Base-by-base conservation (phyloP, 1,140 invertebrate genomes). In the Melitaea cinxia region DNA sequence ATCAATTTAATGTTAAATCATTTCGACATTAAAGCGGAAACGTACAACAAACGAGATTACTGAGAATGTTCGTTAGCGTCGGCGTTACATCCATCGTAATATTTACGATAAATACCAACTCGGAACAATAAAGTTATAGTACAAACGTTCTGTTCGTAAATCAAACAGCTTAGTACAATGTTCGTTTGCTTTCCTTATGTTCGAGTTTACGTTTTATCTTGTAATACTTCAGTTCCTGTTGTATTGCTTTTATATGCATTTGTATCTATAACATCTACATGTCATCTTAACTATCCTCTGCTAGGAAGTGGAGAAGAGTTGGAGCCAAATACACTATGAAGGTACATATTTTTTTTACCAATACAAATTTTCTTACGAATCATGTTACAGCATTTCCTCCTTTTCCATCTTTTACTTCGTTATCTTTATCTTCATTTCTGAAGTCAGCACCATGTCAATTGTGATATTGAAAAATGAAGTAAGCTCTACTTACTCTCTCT, bases 91-190 rank as follows among this genome's bases (percentile, higher is more conserved):
- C 54, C 37, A 12, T 57, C 33, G 54, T 39, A 47, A 57, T 57
- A 57, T 57, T 57, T 57, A 57, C 37, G 37, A 42, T 57, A 37
- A 37, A 21, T 10, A 14, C 23, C 14, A 57, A 42, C 37, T 42
- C 54, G 14, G 23, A 55, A 17, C 26, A 24, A 57, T 57, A 42
- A 57, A 57, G 10, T 42, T 24, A 26, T 55, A 57, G 54, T 42
- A 56, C 37, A 26, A 28, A 57, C 37, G 35, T 23, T 23, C 21
- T 26, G 54, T 57, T 45, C 37, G 54, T 57, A 57, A 57, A 57
- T 57, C 54, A 45, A 6, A 4, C 42, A 2, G 9, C 42, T 19
- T 1, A 9, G 19, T 47, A 21, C 42, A 7, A n/a, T 24, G 15
- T 23, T 17, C 10, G 6, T 47, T 23, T 23, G 42, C 42, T 12